Base-by-base conservation (phyloP, 2,888 invertebrate species). In the Phengaris alcon region DNA sequence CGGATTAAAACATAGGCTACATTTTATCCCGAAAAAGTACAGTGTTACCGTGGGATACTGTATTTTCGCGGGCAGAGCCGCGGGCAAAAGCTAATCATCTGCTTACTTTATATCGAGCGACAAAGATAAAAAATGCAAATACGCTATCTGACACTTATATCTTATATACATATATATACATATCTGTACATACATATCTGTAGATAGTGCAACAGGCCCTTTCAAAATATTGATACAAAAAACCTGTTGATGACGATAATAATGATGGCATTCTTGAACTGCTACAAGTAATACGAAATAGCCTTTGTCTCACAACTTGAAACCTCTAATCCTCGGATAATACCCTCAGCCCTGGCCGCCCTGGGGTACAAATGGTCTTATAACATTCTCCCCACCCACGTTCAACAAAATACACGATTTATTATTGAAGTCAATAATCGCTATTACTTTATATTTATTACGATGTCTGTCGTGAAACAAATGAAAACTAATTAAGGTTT, bases 401-500 rank as follows among this genome's bases (percentile, higher is more conserved):
- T 15, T n/a, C n/a, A 10, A 22, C 59, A 59, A 59, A 59, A 59
- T 10, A 59, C 59, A 59, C 4, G 59, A 59, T 59, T 22, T 54
- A 13, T 54, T 5, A 59, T 59, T 59, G 5, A 59, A 59, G 3
- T 7, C 8, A 15, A 59, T 22, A 22, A 22, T 22, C 9, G 22
- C 59, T 59, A 22, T 59, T 59, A 59, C 59, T 59, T 59, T 57
- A n/a, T 55, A 55, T 57, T 57, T 55, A 55, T 15, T 22, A 57
- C 15, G 57, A 57, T 57, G 22, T 57, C 9, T 15, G 57, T 22
- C 54, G 54, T 57, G 9, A n/a, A 57, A 57, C 3, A 22, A 57
- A 55, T 15, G n/a, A 55, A 15, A 22, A 9, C 6, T 57, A 57
- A 57, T 59, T 59, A 59, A 7, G 9, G 22, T 22, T 15, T 59